Evolutionary conservation across 1,140 invertebrate genomes (phyloP), one percentile per base, ranked within the genome.

Genomic region (Tetranychus cinnabarinus): DNA sequence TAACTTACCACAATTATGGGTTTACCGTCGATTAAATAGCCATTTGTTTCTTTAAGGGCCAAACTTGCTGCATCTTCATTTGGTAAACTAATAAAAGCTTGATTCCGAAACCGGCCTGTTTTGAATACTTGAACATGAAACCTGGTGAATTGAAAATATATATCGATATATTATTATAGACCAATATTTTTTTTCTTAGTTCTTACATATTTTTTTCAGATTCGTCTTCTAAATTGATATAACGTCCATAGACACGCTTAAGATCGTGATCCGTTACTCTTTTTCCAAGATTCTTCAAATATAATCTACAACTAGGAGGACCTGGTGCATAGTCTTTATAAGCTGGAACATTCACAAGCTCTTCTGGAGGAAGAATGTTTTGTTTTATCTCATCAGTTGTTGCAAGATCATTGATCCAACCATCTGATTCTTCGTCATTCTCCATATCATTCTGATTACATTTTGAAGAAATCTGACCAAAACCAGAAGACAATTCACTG

Each of bases 31-130:
- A 92, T 72, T 65, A 89, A 78, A 70, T 78, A 86, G n/a, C 86
- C 88, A 76, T 93, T 90, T 7, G 86, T 90, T 72, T 89, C 84
- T 66, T 78, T 74, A 0, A 93, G 69, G 37, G 89, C 89, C 68
- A 76, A 74, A 70, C 81, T 74, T 2, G 88, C 85, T 67, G 80
- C 73, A 59, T 77, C 73, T n/a, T 81, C 75, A 68, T 76, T 80
- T 62, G 81, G 79, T 56, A 92, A 77, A 7, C 85, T 88, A 1
- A 96, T 76, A 78, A 96, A 96, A 6, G 86, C 88, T 75, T 96
- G 90, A 0, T 88, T 88, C 74, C 91, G 93, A 88, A 96, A 93
- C 69, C 88, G 78, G 0, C 90, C 90, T 71, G 90, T 86, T 71
- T 87, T 86, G 88, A 96, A 90, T 2, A 91, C 76, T 66, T 83